Evolutionary conservation across 2,888 invertebrate genomes (phyloP), one percentile per base, ranked within the genome.

Genomic region (Amorpha juglandis): DNA sequence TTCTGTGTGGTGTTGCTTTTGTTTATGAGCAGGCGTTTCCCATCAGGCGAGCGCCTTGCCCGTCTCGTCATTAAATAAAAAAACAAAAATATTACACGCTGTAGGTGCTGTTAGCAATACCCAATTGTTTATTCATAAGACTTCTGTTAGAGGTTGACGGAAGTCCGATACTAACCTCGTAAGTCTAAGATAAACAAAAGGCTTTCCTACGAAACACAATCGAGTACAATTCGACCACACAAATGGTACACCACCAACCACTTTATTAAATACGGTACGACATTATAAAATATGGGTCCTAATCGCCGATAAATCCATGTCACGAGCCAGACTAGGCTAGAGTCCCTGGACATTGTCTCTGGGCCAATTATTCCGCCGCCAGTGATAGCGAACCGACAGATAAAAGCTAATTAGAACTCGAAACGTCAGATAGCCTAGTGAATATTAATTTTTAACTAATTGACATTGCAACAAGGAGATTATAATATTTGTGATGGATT

Each of bases 371-470:
- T 42, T 58, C 16, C 19, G 6, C 8, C 42, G 58, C 42, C 42
- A 38, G 11, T 42, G 58, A 58, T 7, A 38, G 42, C 16, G n/a
- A 42, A 6, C 42, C 12, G 55, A 0, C 42, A 19, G 58, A 58
- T 58, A 58, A 42, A 38, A 58, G 38, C 38, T 58, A 58, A 58
- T 58, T 42, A 58, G 58, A 58, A 38, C 38, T 38, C 38, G n/a
- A 42, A 42, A 58, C 19, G 55, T 58, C 58, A 42, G 58, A 58
- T 58, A 42, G 42, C 14, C 19, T 52, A 14, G 58, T 58, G 58
- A 42, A 58, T 58, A 42, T 58, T 58, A 42, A 58, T 58, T 58
- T 58, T 38, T 58, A 58, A 42, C 58, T 58, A 58, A 58, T 58
- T 58, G 38, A 58, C 58, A 42, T 19, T 12, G 21, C 38, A 58